These are phyloP conservation scores for Brachionichthys hirsutus DNA, from an alignment of 2,113 vertebrate genomes.

Conservation along the genomic window DNA sequence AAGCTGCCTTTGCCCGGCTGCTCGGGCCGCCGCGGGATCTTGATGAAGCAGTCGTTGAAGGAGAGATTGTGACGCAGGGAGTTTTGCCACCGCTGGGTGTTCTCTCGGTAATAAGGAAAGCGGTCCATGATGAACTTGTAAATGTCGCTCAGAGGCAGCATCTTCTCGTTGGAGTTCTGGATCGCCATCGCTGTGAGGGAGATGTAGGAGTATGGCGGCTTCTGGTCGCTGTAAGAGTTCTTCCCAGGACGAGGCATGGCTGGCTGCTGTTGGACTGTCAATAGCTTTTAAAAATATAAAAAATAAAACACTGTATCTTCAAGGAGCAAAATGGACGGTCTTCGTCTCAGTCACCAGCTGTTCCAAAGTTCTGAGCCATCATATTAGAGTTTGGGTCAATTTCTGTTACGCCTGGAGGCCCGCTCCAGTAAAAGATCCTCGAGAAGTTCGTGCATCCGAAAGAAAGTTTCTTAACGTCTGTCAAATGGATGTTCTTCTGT, in stretches of 20 bases:
- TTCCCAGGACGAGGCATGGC: conserved; percentile 93
- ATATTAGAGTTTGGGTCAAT: conserved; percentile 6
- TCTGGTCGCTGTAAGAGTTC: conserved; percentile 97
- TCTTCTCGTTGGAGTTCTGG: conserved; percentile 93
- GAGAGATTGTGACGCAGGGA: conserved; percentile 92
- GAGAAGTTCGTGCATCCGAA: conserved; percentile 26
- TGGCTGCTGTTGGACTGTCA: conserved; percentile 15
- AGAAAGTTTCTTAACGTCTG: conserved; percentile 12
- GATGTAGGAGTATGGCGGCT: conserved; percentile 96
- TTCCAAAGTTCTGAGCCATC: conserved; percentile 57
- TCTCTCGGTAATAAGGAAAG: conserved; percentile 93
- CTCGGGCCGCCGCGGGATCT: conserved; percentile 89
- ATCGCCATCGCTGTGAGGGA: conserved; percentile 97
- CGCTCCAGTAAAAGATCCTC: conserved; percentile 32
- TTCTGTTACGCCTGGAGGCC: conserved; percentile 23
- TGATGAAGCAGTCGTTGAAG: conserved; percentile 95
- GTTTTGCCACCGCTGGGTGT: conserved; percentile 93
- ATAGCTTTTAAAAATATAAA: too few species aligned
- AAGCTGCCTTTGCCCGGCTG: conserved; percentile 93
- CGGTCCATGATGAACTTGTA: conserved; percentile 96
- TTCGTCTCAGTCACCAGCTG: conserved; percentile 57
- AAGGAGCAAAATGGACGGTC: conserved; percentile 7
- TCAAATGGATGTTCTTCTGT: conserved; percentile 17
- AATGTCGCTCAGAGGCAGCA: conserved; percentile 93
- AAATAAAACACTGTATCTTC: conserved; percentile 15